These are phyloP conservation scores for Spilarctia lutea DNA, from an alignment of 2,888 invertebrate genomes.

Conservation along the genomic window DNA sequence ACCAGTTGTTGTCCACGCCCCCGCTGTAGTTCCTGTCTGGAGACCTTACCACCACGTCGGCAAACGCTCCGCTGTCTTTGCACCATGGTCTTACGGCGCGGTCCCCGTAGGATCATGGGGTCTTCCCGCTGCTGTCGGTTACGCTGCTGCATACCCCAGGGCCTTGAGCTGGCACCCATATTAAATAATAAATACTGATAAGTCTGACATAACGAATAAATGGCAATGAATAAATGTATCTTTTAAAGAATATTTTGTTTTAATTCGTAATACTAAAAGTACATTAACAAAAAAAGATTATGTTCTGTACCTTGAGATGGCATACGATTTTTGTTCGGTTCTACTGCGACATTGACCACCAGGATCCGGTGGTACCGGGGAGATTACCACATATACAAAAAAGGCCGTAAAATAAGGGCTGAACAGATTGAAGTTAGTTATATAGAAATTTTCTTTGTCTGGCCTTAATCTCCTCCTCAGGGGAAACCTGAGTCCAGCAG, in stretches of 20 bases:
- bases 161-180: constrained; percentile 74
- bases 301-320: too few species aligned
- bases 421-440: too few species aligned
- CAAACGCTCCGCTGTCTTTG: not conserved
- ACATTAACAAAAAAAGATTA: too few species aligned
- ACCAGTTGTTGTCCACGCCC: not conserved
- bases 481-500: too few species aligned
- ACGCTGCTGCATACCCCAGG: constrained; percentile 62
- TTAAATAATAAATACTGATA: constrained; percentile 16
- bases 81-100: not conserved
- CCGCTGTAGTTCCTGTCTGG: too few species aligned
- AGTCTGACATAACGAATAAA: not conserved
- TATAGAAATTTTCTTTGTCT: too few species aligned
- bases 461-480: too few species aligned
- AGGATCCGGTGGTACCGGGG: too few species aligned
- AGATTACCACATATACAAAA: too few species aligned
- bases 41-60: not conserved
- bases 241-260: not conserved
- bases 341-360: too few species aligned
- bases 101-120: constrained; percentile 1
- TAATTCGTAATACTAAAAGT: not conserved
- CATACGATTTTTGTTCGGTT: too few species aligned
- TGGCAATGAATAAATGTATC: not conserved
- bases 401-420: too few species aligned
- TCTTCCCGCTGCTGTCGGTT: constrained; percentile 34